Evolutionary conservation across 1,140 invertebrate genomes (phyloP).

Genomic region (Vollenhovia emeryi): DNA sequence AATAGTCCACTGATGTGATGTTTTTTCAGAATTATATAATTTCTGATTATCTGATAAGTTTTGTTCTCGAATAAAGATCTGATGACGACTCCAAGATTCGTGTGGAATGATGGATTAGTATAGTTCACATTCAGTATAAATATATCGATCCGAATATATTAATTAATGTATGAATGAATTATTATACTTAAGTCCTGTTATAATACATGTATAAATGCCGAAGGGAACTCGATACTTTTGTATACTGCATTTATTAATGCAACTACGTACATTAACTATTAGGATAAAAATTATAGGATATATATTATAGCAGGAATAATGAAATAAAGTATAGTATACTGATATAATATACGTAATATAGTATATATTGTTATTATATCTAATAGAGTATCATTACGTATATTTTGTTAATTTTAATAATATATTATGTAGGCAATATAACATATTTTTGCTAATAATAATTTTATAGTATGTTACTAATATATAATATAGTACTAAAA

Average conservation of each 20-base stretch:
- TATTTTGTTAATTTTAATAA: background rate
- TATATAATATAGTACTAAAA: background rate
- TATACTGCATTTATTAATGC: constrained; percentile 19
- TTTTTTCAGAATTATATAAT: background rate
- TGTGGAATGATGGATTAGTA: background rate
- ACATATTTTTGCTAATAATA: background rate
- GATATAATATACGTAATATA: constrained; percentile 12
- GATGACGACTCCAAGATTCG: background rate
- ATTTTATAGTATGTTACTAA: background rate
- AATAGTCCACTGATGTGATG: too few relatives aligned
- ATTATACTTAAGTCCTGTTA: background rate
- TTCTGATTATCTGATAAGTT: background rate
- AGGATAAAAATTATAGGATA: constrained; percentile 9
- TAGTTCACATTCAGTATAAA: background rate
- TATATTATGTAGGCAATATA: background rate
- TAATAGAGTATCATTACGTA: background rate
- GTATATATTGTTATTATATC: background rate
- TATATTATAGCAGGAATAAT: background rate
- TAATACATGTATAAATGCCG: background rate
- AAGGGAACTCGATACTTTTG: constrained; percentile 8
- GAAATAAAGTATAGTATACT: background rate
- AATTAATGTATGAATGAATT: background rate
- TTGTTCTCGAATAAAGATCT: background rate
- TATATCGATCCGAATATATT: background rate
- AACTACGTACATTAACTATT: background rate